Percentiles rank a stretch among this genome's conserved stretches.
Evolutionary conservation across 2,113 vertebrate species (phyloP).

Genomic region (Dasyurus viverrinus): DNA sequence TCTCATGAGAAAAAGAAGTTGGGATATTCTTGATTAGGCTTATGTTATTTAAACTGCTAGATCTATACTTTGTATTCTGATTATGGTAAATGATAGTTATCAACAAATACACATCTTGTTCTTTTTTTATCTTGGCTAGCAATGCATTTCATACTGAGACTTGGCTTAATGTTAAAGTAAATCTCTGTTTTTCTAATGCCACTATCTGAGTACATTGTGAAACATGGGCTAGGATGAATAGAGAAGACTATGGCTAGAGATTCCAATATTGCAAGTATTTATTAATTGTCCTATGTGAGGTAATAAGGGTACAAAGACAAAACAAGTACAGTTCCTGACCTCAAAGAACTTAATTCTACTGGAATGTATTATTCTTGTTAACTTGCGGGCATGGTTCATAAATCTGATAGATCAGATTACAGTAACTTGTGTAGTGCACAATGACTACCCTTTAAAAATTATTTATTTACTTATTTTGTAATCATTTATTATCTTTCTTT

Average conservation of each 20-base stretch:
- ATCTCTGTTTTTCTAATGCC: background rate
- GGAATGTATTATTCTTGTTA: background rate
- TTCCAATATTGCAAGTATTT: background rate
- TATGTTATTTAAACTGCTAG: background rate
- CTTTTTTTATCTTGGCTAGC: slow-evolving; percentile 7
- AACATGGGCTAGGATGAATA: background rate
- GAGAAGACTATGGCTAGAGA: background rate
- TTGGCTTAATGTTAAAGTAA: background rate
- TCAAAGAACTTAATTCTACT: background rate
- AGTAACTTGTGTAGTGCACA: background rate
- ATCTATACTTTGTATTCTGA: slow-evolving; percentile 41
- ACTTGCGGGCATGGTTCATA: background rate
- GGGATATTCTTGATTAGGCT: background rate
- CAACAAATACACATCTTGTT: slow-evolving; percentile 52
- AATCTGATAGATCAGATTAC: background rate
- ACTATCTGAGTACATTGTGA: background rate
- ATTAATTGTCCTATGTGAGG: background rate
- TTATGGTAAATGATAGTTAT: slow-evolving; percentile 44
- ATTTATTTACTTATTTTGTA: background rate
- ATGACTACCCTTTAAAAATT: background rate
- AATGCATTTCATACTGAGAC: background rate
- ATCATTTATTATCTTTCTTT: background rate
- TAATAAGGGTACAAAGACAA: background rate
- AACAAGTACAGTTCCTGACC: background rate
- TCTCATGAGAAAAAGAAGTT: background rate